These are phyloP conservation scores for Oryzias melastigma DNA, from an alignment of 2,113 vertebrate species.

Conservation along the genomic window DNA sequence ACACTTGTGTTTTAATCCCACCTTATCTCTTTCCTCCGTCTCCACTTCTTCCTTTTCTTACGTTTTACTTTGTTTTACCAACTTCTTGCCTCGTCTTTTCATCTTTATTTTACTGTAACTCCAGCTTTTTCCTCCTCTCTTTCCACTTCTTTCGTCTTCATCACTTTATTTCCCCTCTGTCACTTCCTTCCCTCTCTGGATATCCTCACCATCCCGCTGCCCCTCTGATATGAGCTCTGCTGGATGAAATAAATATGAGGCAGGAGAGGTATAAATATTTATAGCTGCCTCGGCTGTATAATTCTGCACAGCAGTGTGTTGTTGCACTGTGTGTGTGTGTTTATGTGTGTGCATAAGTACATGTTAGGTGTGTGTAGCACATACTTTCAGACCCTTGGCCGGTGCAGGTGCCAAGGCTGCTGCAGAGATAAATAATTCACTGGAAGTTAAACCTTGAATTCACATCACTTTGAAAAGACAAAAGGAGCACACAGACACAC, in stretches of 20 bases:
- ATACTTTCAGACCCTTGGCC: slow-evolving; percentile 42
- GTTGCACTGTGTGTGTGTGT: slow-evolving; percentile 11
- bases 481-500: slow-evolving; percentile 20
- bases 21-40: background rate
- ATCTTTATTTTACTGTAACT: slow-evolving; percentile 21
- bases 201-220: slow-evolving; percentile 50
- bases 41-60: background rate
- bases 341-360: slow-evolving; percentile 19
- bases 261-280: slow-evolving; percentile 70
- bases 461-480: slow-evolving; percentile 63
- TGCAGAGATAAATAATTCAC: slow-evolving; percentile 72
- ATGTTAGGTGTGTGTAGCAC: slow-evolving; percentile 21
- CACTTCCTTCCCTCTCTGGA: slow-evolving; percentile 23
- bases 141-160: slow-evolving; percentile 9
- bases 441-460: slow-evolving; percentile 61
- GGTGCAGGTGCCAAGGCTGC: slow-evolving; percentile 44
- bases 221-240: slow-evolving; percentile 59
- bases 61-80: background rate
- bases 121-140: background rate
- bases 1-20: slow-evolving; percentile 3
- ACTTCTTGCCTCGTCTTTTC: background rate
- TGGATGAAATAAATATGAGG: slow-evolving; percentile 75
- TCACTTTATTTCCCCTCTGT: slow-evolving; percentile 15
- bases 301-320: slow-evolving; percentile 44
- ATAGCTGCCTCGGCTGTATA: slow-evolving; percentile 59